Evolutionary conservation across 2,888 invertebrate genomes (phyloP).

Genomic region (Melinaea menophilus): DNA sequence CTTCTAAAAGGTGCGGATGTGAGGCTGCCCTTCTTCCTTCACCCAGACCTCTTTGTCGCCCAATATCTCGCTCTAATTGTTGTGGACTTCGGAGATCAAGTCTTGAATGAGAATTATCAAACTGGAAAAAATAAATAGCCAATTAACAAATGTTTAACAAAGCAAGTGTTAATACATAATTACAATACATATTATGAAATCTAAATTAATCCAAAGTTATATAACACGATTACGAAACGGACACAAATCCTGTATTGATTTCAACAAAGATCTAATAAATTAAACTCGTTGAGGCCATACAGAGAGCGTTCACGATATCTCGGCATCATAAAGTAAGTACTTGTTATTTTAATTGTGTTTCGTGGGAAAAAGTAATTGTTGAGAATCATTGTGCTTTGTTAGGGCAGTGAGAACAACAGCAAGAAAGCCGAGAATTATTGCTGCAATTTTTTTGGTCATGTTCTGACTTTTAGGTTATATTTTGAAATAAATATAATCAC

Average conservation of each 20-base stretch:
- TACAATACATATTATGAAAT: too few relatives aligned
- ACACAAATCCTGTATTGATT: slow-evolving; percentile 3
- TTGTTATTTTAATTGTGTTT: slow-evolving; percentile 52
- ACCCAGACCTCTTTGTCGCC: slow-evolving; percentile 74
- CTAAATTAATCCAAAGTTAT: neutral
- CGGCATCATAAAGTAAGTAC: slow-evolving; percentile 39
- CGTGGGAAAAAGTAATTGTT: slow-evolving; percentile 60
- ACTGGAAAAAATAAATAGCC: slow-evolving; percentile 47
- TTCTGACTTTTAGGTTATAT: slow-evolving; percentile 20
- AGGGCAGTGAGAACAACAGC: slow-evolving; percentile 42
- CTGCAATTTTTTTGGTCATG: slow-evolving; percentile 33
- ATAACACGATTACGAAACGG: slow-evolving; percentile 4
- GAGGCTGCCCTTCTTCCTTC: slow-evolving; percentile 80
- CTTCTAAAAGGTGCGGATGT: slow-evolving; percentile 81
- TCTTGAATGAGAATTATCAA: slow-evolving; percentile 67
- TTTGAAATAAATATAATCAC: slow-evolving; percentile 16
- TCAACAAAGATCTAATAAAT: slow-evolving; percentile 31
- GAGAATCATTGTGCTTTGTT: slow-evolving; percentile 55
- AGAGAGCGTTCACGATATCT: slow-evolving; percentile 34
- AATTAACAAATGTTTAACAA: slow-evolving; percentile 11
- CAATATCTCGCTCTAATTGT: slow-evolving; percentile 79
- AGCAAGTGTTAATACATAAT: too few relatives aligned
- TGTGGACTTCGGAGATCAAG: slow-evolving; percentile 79
- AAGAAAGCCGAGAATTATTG: slow-evolving; percentile 44
- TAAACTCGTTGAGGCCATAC: slow-evolving; percentile 28